Conservation (phyloP, 2,113 vertebrate genomes). For the Xyrauchen texanus region DNA sequence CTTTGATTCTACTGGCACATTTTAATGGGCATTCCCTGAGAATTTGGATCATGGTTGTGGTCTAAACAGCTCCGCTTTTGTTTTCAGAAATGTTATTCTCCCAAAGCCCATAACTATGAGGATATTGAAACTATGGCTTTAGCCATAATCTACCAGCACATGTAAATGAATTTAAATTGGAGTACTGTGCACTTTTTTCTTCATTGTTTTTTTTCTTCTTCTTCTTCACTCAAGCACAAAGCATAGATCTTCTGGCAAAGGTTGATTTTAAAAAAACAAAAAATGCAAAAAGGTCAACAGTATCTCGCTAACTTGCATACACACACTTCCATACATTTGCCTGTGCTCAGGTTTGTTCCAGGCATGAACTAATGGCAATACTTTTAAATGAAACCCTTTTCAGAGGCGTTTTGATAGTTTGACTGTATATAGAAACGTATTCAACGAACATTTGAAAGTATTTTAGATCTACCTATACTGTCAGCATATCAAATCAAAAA, state of each 20-base stretch:
- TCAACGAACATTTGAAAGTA: slow-evolving; percentile 66
- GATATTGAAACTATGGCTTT: slow-evolving; percentile 64
- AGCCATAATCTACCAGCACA: slow-evolving; percentile 80
- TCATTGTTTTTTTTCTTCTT: slow-evolving; percentile 58
- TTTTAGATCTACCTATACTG: slow-evolving; percentile 72
- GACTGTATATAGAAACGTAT: slow-evolving; percentile 76
- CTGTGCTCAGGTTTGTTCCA: slow-evolving; percentile 61
- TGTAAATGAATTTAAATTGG: slow-evolving; percentile 67
- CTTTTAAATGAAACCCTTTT: slow-evolving; percentile 67
- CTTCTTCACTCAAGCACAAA: slow-evolving; percentile 69
- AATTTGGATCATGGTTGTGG: slow-evolving; percentile 9
- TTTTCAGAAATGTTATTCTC: too few relatives aligned
- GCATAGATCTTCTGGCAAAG: slow-evolving; percentile 52
- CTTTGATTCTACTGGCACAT: slow-evolving; percentile 46
- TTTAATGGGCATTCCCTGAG: slow-evolving; percentile 56
- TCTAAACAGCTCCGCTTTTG: too few relatives aligned
- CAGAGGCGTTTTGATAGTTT: slow-evolving; percentile 45
- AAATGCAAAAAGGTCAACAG: slow-evolving; percentile 12
- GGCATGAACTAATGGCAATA: slow-evolving; percentile 71
- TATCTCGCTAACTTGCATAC: slow-evolving; percentile 12
- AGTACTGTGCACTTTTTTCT: slow-evolving; percentile 78
- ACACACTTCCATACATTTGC: slow-evolving; percentile 27
- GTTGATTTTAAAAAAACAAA: slow-evolving; percentile 7
- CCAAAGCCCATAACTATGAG: slow-evolving; percentile 21
- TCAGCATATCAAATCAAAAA: slow-evolving; percentile 71